phyloP scores from a whole-genome alignment of 2,888 invertebrate genomes.

The Lasioglossum zephyrum region DNA sequence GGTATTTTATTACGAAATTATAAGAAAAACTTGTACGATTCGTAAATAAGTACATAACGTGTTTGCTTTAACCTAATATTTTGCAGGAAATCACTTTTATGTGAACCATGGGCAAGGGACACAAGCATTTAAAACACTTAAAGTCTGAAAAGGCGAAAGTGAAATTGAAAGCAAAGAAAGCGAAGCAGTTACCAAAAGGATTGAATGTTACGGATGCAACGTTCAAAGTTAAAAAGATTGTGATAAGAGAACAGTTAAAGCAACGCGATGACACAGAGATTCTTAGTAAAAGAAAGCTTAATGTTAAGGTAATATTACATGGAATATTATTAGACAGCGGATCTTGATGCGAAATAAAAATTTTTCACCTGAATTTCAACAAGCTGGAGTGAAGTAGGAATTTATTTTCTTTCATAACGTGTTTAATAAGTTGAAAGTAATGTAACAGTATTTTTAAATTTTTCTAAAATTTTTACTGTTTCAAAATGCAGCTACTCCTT shows the following conservation, averaged over 20 bases:
- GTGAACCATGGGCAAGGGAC: conserved; percentile 85
- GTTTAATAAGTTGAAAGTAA: no score
- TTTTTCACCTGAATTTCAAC: no score
- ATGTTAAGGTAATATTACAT: conserved; percentile 86
- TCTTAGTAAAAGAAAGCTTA: conserved; percentile 89
- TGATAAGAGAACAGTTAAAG: conserved; percentile 91
- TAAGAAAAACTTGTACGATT: not conserved
- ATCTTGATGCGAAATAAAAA: no score
- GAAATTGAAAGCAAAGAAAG: conserved; percentile 92
- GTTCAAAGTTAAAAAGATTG: conserved; percentile 95
- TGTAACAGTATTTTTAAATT: no score
- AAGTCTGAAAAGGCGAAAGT: conserved; percentile 95
- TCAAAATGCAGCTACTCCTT: no score
- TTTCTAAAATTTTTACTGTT: no score
- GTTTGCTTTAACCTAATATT: not conserved
- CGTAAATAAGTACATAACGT: not conserved
- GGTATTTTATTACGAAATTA: not conserved
- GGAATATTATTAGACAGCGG: not conserved
- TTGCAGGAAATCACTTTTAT: not conserved
- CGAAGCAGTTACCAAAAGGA: conserved; percentile 90
- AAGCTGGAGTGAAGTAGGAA: no score
- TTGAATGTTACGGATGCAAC: conserved; percentile 95
- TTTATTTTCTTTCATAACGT: no score
- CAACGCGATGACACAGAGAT: conserved; percentile 86
- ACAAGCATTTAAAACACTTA: conserved; percentile 90